Evolutionary conservation across 2,113 vertebrate genomes (phyloP), one percentile per base, ranked within the genome.

Genomic region (Halichoeres trimaculatus): DNA sequence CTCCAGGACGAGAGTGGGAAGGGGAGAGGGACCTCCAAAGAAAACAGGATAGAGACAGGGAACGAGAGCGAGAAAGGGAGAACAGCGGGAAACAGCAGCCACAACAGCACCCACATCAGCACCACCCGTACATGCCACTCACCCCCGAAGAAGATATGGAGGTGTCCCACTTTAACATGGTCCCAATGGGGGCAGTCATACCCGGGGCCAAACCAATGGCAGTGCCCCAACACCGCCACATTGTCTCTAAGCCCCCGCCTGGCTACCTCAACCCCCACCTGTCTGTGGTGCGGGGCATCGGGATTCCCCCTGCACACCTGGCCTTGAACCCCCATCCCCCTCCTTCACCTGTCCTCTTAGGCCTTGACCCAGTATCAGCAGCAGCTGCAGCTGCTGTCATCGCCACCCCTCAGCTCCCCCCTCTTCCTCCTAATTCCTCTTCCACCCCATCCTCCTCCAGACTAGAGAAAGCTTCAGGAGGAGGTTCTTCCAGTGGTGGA

Each of bases 91-190:
- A 79, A 51, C 89, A 80, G 34, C 84, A 87, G 38, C 82, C 74
- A 10, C 86, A 85, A 17, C 84, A 87, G 35, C 83, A 76, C 8
- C 86, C 84, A n/a, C 90, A 85, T 30, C 88, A 90, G 12, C 91
- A 81, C 69, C 92, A 88, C 43, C 64, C 83, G 1, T 91, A 92
- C 76, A 91, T 92, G 87, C 86, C 93, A 10, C 91, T 93, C 50
- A 92, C 90, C 59, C 91, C 93, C 1, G 93, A 94, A 62, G 94
- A 94, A 65, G 94, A 95, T 88, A 93, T 94, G 86, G 94, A 95
- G 80, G 94, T 95, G 71, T 92, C 92, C 69, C 89, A 83, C 76
- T 92, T 94, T 34, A 95, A 87, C 87, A 93, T 93, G 92, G 84
- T 90, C 68, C 89, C 91, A 48, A 83, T 93, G 74, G 92, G 90